phyloP scores from a whole-genome alignment of 2,888 invertebrate species.

The Blastobasis adustella region DNA sequence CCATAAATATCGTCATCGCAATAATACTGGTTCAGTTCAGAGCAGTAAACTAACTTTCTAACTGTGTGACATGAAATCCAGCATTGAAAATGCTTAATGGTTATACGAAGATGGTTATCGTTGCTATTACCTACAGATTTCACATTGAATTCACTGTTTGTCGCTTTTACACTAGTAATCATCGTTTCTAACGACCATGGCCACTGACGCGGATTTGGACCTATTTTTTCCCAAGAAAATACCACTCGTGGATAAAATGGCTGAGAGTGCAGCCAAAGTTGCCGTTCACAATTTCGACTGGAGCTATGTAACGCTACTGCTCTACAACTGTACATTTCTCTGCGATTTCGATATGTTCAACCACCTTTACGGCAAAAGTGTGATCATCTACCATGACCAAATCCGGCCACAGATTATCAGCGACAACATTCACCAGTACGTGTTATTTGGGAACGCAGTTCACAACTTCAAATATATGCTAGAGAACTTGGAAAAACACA shows the following conservation, averaged over 20 bases:
- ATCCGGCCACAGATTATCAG: background rate
- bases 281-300: slow-evolving; percentile 46
- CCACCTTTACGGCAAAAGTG: slow-evolving; percentile 30
- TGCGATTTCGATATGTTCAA: slow-evolving; percentile 39
- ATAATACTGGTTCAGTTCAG: too few species aligned
- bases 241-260: slow-evolving; percentile 20
- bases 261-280: slow-evolving; percentile 38
- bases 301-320: slow-evolving; percentile 40
- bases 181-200: too few species aligned
- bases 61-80: too few species aligned
- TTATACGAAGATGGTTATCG: too few species aligned
- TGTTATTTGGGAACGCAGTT: slow-evolving; percentile 37
- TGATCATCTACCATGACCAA: slow-evolving; percentile 20
- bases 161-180: too few species aligned
- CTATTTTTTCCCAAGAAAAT: slow-evolving; percentile 9
- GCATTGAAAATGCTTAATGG: too few species aligned
- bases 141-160: too few species aligned
- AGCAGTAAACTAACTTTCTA: too few species aligned
- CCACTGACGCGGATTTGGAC: slow-evolving; percentile 7
- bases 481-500: slow-evolving; percentile 27
- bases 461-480: slow-evolving; percentile 30
- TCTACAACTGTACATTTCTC: slow-evolving; percentile 38
- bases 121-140: too few species aligned
- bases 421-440: slow-evolving; percentile 26
- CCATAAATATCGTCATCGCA: too few species aligned